Percentiles rank a stretch among this genome's conserved stretches.
These are phyloP conservation scores for Fukomys damarensis DNA, from an alignment of 2,113 vertebrate species.

Conservation along the genomic window DNA sequence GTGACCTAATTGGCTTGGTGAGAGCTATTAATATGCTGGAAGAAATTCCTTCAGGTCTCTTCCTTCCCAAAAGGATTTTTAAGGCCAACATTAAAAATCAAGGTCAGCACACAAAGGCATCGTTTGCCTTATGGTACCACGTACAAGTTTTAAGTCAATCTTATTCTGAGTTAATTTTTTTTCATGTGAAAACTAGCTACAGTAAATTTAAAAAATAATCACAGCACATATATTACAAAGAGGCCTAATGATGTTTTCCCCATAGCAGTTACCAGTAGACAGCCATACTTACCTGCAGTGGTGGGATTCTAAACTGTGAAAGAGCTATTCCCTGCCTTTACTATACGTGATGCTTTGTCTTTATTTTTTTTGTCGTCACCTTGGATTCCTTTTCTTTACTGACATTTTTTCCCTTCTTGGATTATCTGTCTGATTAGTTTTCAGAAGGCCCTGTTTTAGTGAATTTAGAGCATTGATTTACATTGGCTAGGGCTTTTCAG, in stretches of 20 bases:
- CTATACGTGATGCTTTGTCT: neutral
- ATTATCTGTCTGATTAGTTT: neutral
- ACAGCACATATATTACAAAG: neutral
- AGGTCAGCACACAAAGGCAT: constrained; percentile 75
- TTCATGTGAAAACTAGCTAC: constrained; percentile 34
- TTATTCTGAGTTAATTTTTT: constrained; percentile 38
- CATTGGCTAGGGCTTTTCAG: constrained; percentile 17
- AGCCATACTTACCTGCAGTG: neutral
- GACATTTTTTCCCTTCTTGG: neutral
- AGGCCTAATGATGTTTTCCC: neutral
- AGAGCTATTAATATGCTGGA: constrained; percentile 72
- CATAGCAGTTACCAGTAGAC: neutral
- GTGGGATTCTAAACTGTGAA: neutral
- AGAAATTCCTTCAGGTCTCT: constrained; percentile 68
- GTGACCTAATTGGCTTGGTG: constrained; percentile 77
- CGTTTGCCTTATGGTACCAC: constrained; percentile 21
- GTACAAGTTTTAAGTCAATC: constrained; percentile 18
- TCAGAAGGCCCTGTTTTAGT: neutral
- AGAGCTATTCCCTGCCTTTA: neutral
- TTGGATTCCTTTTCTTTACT: neutral
- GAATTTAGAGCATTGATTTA: constrained; percentile 44
- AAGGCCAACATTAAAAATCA: constrained; percentile 71
- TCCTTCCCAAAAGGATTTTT: constrained; percentile 71
- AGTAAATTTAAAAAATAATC: constrained; percentile 44
- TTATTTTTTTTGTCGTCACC: neutral